Percentiles rank a stretch among this genome's conserved stretches.
Conservation (phyloP, 2,113 vertebrate genomes). For the Proterorhinus semilunaris region DNA sequence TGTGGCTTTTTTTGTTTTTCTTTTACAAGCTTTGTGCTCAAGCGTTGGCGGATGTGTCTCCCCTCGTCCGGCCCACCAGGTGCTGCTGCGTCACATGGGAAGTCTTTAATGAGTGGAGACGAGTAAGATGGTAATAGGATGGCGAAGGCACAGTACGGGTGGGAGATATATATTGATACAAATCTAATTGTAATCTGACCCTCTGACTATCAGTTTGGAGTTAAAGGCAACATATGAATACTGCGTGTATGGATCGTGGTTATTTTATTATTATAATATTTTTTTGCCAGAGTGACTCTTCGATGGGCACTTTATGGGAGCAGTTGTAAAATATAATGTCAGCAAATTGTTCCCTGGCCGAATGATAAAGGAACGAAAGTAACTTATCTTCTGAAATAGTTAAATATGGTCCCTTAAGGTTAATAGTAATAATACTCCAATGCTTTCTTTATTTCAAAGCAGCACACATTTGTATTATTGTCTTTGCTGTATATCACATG, state of each 20-base stretch:
- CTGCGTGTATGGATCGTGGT: no score
- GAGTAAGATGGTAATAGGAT: neutral
- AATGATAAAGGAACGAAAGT: neutral
- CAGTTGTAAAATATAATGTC: slow-evolving; percentile 41
- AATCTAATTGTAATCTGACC: no score
- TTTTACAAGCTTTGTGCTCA: slow-evolving; percentile 46
- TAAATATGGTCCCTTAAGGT: no score
- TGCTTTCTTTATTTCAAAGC: neutral
- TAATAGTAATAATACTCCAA: neutral
- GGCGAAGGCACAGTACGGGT: neutral
- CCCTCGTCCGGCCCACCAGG: slow-evolving; percentile 44
- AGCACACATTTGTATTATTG: neutral
- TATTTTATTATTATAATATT: no score
- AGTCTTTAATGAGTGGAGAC: slow-evolving; percentile 38
- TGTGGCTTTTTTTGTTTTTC: slow-evolving; percentile 47
- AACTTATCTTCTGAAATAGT: no score
- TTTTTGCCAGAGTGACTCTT: neutral
- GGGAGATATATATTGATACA: no score
- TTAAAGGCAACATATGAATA: no score
- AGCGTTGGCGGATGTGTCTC: slow-evolving; percentile 55
- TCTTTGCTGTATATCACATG: neutral
- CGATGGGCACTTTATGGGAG: slow-evolving; percentile 16
- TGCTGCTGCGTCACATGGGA: slow-evolving; percentile 49
- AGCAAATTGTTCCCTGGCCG: slow-evolving; percentile 27
- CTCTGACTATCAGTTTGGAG: no score